Conservation (phyloP, 2,888 invertebrate species). For the Metellina segmentata region DNA sequence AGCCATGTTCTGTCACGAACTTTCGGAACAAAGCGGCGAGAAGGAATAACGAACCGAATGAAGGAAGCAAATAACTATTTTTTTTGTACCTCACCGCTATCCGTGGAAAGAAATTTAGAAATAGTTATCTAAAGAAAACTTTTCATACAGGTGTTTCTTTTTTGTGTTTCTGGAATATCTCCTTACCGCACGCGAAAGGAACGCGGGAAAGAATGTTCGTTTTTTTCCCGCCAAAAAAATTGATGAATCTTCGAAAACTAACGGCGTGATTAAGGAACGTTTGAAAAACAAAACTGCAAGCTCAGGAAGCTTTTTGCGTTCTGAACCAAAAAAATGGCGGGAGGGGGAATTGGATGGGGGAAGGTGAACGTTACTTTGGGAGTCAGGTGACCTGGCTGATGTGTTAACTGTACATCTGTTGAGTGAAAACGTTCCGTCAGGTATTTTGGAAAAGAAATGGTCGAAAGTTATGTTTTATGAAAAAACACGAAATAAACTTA, state of each 20-base stretch:
- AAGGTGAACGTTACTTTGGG: too few relatives aligned
- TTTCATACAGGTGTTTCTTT: slow-evolving; percentile 19
- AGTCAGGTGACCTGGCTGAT: too few relatives aligned
- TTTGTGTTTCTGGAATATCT: background rate
- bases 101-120: slow-evolving; percentile 28
- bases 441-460: too few relatives aligned
- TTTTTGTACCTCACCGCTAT: background rate
- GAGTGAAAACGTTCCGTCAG: too few relatives aligned
- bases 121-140: slow-evolving; percentile 20
- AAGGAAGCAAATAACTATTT: slow-evolving; percentile 30
- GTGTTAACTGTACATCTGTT: too few relatives aligned
- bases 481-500: too few relatives aligned
- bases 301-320: too few relatives aligned
- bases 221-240: background rate
- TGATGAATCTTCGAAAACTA: slow-evolving; percentile 1
- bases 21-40: background rate
- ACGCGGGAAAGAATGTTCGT: background rate
- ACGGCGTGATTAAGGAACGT: background rate
- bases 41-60: slow-evolving; percentile 30
- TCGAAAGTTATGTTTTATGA: too few relatives aligned
- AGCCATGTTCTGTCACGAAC: slow-evolving; percentile 42
- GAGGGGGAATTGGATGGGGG: too few relatives aligned
- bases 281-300: too few relatives aligned
- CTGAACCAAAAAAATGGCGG: too few relatives aligned
- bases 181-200: background rate